A percentile compares a stretch with the other conserved stretches of the same genome.
phyloP scores from a whole-genome alignment of 1,140 invertebrate species.

The Lepidurus arcticus region DNA sequence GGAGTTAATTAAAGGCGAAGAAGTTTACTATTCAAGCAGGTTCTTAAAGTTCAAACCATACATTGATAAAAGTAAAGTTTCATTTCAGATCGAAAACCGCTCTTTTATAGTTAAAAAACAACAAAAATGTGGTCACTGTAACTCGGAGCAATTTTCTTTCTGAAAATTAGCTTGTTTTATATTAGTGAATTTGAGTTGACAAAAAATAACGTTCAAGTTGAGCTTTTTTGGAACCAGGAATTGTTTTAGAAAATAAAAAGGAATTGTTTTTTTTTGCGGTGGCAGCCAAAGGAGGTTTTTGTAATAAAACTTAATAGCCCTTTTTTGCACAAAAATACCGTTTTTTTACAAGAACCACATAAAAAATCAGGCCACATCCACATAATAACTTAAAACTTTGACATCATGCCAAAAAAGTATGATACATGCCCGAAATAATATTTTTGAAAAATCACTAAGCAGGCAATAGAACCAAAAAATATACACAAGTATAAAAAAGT shows the following conservation, averaged over 20 bases:
- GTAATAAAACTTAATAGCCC: constrained; percentile 15
- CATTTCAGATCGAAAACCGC: no score
- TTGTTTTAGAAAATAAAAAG: background rate
- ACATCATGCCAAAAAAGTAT: constrained; percentile 1
- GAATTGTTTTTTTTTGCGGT: background rate
- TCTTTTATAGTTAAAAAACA: no score
- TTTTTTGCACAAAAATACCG: background rate
- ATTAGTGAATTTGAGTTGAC: no score
- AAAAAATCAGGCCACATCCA: constrained; percentile 5
- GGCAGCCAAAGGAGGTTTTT: background rate
- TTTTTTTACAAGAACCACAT: constrained; percentile 7
- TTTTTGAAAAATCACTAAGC: background rate
- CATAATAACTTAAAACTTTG: constrained; percentile 12
- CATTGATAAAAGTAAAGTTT: no score
- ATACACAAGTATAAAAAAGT: background rate
- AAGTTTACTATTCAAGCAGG: no score
- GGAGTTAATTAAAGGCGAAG: no score
- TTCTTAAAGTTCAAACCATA: no score
- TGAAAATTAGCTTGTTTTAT: no score
- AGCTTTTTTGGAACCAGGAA: no score
- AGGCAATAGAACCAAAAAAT: background rate
- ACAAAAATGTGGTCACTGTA: no score
- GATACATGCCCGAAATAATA: constrained; percentile 19
- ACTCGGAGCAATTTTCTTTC: no score
- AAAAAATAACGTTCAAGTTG: no score